Conservation (phyloP, 2,113 vertebrate genomes). For the Erythrocercus mccallii region DNA sequence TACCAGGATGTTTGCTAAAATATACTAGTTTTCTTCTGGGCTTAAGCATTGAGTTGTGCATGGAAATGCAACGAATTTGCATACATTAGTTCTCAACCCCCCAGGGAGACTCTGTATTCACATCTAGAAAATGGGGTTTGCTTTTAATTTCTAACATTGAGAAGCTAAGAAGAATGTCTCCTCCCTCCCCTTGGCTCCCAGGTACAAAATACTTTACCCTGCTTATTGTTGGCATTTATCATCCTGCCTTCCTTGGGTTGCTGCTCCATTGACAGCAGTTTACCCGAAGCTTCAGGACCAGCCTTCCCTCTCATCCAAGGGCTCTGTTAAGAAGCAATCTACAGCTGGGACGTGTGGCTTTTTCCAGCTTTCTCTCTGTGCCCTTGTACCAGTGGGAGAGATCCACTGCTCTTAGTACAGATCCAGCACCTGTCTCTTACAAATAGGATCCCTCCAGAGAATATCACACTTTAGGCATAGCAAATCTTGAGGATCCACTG, state of each 20-base stretch:
- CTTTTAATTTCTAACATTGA: neutral
- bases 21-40: neutral
- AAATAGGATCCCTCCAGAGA: neutral
- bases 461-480: neutral
- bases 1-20: neutral
- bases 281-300: neutral
- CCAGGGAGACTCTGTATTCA: neutral
- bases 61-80: neutral
- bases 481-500: neutral
- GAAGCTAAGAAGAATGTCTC: neutral
- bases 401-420: neutral
- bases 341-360: neutral
- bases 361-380: neutral
- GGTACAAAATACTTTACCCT: neutral
- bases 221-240: neutral
- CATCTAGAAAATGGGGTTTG: neutral
- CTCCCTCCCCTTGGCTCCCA: neutral
- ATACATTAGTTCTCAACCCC: neutral
- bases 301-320: neutral
- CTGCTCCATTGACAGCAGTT: neutral
- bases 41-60: neutral
- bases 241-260: neutral
- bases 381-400: neutral
- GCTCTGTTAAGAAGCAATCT: neutral
- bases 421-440: neutral